Base-by-base conservation (phyloP, 2,113 vertebrate species). In the Andinoacara biseriatus region DNA sequence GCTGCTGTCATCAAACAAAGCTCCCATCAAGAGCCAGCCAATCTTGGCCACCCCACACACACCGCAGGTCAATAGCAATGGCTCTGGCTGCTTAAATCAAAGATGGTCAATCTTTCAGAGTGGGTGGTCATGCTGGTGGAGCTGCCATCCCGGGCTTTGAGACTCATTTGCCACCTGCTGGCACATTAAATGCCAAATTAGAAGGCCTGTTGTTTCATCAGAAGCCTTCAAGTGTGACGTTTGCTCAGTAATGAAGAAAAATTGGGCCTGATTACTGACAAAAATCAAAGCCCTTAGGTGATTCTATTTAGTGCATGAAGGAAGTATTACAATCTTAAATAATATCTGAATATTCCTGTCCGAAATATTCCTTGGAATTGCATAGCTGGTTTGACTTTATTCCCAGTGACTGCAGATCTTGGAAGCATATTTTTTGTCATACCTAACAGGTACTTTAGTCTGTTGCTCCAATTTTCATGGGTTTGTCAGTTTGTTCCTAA, bases 131-230 rank as follows among this genome's bases (percentile, higher is more conserved):
- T 90, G 89, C 87, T 87, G 89, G 60, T 86, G 82, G 77, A 89
- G 84, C 88, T 84, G 86, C 84, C 82, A 85, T 87, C 59, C 58
- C 1, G 3, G 82, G 82, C 87, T 86, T 81, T 87, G 84, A 87
- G 87, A 87, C 81, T 91, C 86, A 91, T 93, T 93, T 91, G 75
- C 91, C 90, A 88, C 90, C 90, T 90, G 90, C 93, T 86, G 93
- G 74, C 72, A 76, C 81, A 87, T 89, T 90, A 90, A 87, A 86
- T 92, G 90, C 89, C 92, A 92, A 92, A 92, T 94, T 91, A 90
- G 88, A 80, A 82, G 80, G 86, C 89, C 84, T 90, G 87, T 88
- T 89, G 91, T 93, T 92, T 92, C 81, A 86, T 93, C 90, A 84
- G 58, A 85, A 78, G 74, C 72, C 75, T 79, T 58, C 20, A 33